A percentile compares a stretch with the other conserved stretches of the same genome.
phyloP scores from a whole-genome alignment of 2,888 invertebrate genomes.

The Molanna angustata region DNA sequence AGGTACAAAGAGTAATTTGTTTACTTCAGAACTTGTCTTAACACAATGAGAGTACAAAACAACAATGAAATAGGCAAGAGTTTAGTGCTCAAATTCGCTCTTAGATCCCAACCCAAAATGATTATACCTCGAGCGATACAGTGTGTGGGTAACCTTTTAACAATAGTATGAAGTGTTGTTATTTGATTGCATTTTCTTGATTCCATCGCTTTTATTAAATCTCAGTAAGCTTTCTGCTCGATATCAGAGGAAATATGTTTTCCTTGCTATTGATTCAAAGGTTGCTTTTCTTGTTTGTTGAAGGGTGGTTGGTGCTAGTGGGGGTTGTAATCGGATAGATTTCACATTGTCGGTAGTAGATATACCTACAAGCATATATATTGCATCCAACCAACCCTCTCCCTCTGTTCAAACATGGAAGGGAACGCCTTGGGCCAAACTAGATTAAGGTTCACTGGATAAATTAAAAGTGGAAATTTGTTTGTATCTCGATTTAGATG shows the following conservation, averaged over 20 bases:
- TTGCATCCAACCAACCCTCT: conserved; percentile 33
- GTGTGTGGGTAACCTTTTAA: too few species aligned
- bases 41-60: too few species aligned
- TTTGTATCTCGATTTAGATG: conserved; percentile 20
- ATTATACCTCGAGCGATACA: too few species aligned
- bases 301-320: neutral
- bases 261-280: neutral
- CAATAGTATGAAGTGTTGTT: too few species aligned
- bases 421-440: conserved; percentile 26
- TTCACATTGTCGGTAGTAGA: conserved; percentile 16
- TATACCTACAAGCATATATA: too few species aligned
- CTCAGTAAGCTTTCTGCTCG: conserved; percentile 6
- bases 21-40: too few species aligned
- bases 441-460: conserved; percentile 30
- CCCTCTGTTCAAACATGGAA: conserved; percentile 30
- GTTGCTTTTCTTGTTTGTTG: too few species aligned
- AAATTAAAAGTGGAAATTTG: conserved; percentile 31
- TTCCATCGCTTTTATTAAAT: conserved; percentile 16
- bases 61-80: too few species aligned
- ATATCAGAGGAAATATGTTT: conserved; percentile 17
- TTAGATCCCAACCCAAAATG: too few species aligned
- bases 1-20: too few species aligned
- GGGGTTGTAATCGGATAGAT: conserved; percentile 25
- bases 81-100: too few species aligned
- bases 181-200: neutral